These are phyloP conservation scores for Dendronephthya gigantea DNA, from an alignment of 64 coral and sea anemone species.

Conservation along the genomic window DNA sequence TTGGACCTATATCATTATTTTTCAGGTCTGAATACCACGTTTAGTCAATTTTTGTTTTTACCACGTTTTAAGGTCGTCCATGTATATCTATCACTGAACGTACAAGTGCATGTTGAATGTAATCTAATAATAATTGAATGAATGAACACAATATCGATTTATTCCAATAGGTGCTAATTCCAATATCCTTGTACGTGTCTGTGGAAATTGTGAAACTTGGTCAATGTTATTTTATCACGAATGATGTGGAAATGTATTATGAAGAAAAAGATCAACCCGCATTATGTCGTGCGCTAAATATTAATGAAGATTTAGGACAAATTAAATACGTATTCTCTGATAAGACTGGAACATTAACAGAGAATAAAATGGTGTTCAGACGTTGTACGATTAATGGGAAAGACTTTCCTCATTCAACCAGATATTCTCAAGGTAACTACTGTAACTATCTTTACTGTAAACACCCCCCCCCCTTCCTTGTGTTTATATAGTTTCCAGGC, in stretches of 20 bases:
- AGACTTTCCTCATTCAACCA: conserved; percentile 68
- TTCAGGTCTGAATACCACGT: conserved; percentile 53
- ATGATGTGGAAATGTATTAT: conserved; percentile 67
- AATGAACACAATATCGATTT: background rate
- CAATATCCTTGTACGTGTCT: conserved; percentile 87
- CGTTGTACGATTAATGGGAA: conserved; percentile 76
- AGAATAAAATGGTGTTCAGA: conserved; percentile 99
- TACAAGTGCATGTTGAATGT: too few species aligned
- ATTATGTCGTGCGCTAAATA: conserved; percentile 84
- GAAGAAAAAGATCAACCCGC: conserved; percentile 79
- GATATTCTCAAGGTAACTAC: conserved; percentile 21
- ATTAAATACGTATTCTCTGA: conserved; percentile 99
- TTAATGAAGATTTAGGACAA: conserved; percentile 92
- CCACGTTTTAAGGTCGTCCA: too few species aligned
- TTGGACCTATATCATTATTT: conserved; percentile 97
- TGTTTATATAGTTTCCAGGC: background rate
- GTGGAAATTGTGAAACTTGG: conserved; percentile 88
- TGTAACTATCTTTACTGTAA: background rate
- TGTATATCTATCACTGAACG: too few species aligned
- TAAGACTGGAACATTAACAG: conserved; percentile 95
- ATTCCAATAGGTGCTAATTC: conserved; percentile 66
- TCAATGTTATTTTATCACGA: conserved; percentile 81
- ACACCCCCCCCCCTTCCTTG: background rate
- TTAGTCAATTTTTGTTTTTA: background rate
- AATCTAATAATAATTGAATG: too few species aligned